Evolutionary conservation across 23 tunicate species (phyloP).

Genomic region (Oikopleura vanhoeffeni): DNA sequence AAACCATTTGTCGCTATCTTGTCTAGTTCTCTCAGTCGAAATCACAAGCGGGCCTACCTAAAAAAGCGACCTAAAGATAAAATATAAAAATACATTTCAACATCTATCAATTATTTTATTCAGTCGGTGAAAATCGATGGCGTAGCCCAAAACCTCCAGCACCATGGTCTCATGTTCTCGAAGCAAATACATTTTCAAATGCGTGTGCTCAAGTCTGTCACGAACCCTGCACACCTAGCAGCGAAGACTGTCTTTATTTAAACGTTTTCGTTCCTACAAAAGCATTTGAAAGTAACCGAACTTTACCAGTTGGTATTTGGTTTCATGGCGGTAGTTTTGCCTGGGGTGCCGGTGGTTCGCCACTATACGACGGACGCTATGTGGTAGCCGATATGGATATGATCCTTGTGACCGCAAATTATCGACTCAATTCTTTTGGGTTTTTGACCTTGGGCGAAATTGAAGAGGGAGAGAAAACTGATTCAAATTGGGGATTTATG

Average conservation of each 20-base stretch:
- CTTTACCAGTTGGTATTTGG: not conserved
- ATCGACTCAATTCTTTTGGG: not conserved
- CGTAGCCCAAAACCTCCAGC: not conserved
- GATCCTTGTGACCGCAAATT: not conserved
- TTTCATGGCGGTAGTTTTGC: conserved; percentile 5
- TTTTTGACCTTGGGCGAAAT: not conserved
- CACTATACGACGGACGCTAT: not conserved
- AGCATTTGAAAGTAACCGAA: not conserved
- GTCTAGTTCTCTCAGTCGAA: too few relatives aligned
- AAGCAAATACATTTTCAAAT: not conserved
- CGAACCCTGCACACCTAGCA: not conserved
- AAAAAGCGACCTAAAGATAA: too few relatives aligned
- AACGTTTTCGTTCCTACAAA: not conserved
- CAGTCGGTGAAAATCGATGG: not conserved
- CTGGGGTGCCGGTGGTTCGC: conserved; percentile 8
- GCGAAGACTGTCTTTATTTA: not conserved
- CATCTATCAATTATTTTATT: not conserved
- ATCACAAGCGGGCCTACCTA: too few relatives aligned
- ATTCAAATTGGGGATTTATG: not conserved
- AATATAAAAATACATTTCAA: too few relatives aligned
- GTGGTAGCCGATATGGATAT: not conserved
- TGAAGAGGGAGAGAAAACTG: not conserved
- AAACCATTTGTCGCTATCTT: too few relatives aligned
- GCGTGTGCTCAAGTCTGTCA: not conserved
- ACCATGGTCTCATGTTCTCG: not conserved